Conservation (phyloP, 2,113 vertebrate species). For the Cyphomyrus plagiostoma region DNA sequence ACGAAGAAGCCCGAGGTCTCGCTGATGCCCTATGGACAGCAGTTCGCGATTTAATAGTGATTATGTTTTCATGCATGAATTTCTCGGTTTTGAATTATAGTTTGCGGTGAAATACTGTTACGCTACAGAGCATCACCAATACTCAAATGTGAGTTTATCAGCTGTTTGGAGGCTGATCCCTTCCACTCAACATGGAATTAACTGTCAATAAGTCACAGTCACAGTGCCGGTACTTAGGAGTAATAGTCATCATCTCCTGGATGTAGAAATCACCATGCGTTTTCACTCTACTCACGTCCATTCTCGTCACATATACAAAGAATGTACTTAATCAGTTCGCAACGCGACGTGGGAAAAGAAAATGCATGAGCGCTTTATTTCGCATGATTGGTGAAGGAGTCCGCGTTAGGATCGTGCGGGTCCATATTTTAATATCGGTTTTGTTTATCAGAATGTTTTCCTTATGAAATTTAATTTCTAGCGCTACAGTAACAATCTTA, state of each 20-base stretch:
- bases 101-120: background rate
- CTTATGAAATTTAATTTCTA: background rate
- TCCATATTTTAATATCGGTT: background rate
- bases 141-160: background rate
- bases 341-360: background rate
- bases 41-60: background rate
- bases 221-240: background rate
- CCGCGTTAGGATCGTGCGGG: background rate
- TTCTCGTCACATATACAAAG: background rate
- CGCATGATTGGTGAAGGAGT: background rate
- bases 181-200: background rate
- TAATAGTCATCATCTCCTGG: background rate
- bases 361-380: background rate
- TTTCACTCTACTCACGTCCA: background rate
- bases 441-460: background rate
- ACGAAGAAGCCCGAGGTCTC: background rate
- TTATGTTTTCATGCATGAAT: background rate
- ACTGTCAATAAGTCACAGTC: background rate
- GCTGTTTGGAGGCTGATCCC: background rate
- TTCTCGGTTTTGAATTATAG: background rate
- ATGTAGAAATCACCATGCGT: background rate
- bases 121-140: background rate
- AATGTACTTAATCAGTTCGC: background rate
- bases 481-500: background rate
- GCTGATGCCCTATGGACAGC: background rate